Conservation (phyloP, 2,888 invertebrate genomes). For the Listrodromus nycthemerus region DNA sequence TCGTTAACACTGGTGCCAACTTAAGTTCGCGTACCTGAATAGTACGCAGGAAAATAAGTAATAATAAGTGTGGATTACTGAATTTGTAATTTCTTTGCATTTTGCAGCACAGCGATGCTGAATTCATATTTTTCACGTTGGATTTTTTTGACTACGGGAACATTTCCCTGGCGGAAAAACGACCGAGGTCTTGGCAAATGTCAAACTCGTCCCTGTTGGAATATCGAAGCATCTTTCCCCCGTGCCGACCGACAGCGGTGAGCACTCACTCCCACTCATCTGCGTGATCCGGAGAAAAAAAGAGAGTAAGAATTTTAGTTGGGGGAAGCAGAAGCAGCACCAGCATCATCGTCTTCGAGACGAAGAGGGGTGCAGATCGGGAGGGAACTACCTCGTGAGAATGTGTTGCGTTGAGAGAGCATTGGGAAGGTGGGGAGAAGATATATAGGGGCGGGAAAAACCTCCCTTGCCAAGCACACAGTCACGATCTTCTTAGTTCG, state of each 20-base stretch:
- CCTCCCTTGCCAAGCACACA: conserved; percentile 53
- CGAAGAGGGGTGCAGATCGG: conserved; percentile 51
- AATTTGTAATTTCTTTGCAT: conserved; percentile 52
- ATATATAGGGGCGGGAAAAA: conserved; percentile 65
- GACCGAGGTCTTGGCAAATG: conserved; percentile 76
- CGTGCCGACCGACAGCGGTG: conserved; percentile 60
- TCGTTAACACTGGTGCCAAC: conserved; percentile 1
- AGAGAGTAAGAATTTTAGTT: conserved; percentile 37
- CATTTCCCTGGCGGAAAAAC: conserved; percentile 63
- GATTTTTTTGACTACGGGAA: conserved; percentile 54
- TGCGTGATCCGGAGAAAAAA: conserved; percentile 32
- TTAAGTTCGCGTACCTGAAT: not conserved
- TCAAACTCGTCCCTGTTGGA: conserved; percentile 75
- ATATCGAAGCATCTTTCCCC: conserved; percentile 69
- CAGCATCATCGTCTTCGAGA: conserved; percentile 37
- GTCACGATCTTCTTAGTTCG: conserved; percentile 56
- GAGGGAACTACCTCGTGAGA: conserved; percentile 51
- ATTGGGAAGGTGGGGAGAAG: conserved; percentile 39
- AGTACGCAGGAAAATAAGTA: conserved; percentile 20
- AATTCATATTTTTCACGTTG: conserved; percentile 24
- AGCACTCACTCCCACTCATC: conserved; percentile 62
- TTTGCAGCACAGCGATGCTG: conserved; percentile 55
- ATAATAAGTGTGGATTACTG: conserved; percentile 36
- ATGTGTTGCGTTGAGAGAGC: conserved; percentile 53
- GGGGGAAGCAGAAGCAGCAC: conserved; percentile 23